These are phyloP conservation scores for Labeo catla DNA, from an alignment of 2,113 vertebrate genomes.

Conservation along the genomic window DNA sequence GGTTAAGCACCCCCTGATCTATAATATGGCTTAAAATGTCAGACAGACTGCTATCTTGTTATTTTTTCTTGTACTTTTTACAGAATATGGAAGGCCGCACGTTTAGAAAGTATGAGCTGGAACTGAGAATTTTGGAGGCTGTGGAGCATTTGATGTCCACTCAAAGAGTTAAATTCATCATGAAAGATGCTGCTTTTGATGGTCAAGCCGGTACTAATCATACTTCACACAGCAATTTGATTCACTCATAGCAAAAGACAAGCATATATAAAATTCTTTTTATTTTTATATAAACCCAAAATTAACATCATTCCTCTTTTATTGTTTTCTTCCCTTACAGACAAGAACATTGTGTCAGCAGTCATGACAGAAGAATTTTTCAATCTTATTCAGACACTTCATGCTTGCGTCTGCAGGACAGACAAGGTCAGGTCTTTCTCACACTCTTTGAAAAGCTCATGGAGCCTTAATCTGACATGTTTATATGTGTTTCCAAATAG, in stretches of 20 bases:
- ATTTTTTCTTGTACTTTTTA: conserved; percentile 44
- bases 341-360: conserved; percentile 48
- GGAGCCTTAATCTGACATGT: not conserved
- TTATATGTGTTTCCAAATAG: conserved; percentile 68
- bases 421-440: conserved; percentile 73
- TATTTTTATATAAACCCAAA: not conserved
- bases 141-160: conserved; percentile 75
- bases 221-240: conserved; percentile 52
- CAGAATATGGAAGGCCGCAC: conserved; percentile 76
- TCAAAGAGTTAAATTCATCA: conserved; percentile 61
- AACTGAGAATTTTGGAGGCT: conserved; percentile 81
- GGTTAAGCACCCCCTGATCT: too few species aligned
- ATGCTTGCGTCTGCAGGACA: conserved; percentile 75
- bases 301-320: not conserved
- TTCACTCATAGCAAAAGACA: not conserved
- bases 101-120: conserved; percentile 80
- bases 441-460: not conserved
- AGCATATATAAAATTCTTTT: not conserved
- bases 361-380: conserved; percentile 72
- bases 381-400: conserved; percentile 74
- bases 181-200: conserved; percentile 52
- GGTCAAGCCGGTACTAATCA: conserved; percentile 48
- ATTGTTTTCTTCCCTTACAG: conserved; percentile 39
- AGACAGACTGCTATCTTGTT: not conserved
- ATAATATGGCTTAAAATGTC: not conserved